Conservation (phyloP, 30 jellyfish, hydroid and myxozoan genomes). For the Hydractinia symbiolongicarpus region DNA sequence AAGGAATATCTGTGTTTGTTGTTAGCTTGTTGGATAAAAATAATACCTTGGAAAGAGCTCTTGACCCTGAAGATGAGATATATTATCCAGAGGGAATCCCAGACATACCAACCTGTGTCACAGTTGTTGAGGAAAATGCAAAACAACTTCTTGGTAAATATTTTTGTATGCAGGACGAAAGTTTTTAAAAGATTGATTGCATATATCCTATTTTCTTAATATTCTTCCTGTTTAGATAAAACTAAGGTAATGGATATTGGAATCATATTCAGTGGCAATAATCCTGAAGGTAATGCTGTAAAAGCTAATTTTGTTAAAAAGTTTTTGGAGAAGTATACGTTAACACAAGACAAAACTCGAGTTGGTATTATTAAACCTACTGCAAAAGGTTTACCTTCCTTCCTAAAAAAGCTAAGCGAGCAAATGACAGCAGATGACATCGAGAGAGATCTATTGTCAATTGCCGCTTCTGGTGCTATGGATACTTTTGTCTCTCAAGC, state of each 20-base stretch:
- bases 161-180: too few species aligned
- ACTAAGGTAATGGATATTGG: background rate
- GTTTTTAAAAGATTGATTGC: too few species aligned
- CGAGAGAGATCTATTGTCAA: background rate
- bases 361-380: constrained; percentile 1
- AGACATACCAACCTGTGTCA: too few species aligned
- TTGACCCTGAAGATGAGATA: too few species aligned
- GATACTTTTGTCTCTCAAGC: background rate
- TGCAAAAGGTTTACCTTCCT: background rate
- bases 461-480: background rate
- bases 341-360: constrained; percentile 17
- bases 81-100: too few species aligned
- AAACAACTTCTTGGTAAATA: too few species aligned
- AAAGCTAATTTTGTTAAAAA: background rate
- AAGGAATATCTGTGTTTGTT: background rate
- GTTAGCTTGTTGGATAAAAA: background rate
- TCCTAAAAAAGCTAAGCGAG: background rate
- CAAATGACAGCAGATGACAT: background rate
- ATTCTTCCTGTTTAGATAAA: background rate
- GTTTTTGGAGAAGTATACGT: background rate
- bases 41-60: too few species aligned
- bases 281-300: background rate
- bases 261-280: background rate
- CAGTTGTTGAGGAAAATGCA: too few species aligned
- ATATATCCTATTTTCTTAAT: too few species aligned